Evolutionary conservation across 1,140 invertebrate genomes (phyloP), one percentile per base, ranked within the genome.

Genomic region (Orius insidiosus): DNA sequence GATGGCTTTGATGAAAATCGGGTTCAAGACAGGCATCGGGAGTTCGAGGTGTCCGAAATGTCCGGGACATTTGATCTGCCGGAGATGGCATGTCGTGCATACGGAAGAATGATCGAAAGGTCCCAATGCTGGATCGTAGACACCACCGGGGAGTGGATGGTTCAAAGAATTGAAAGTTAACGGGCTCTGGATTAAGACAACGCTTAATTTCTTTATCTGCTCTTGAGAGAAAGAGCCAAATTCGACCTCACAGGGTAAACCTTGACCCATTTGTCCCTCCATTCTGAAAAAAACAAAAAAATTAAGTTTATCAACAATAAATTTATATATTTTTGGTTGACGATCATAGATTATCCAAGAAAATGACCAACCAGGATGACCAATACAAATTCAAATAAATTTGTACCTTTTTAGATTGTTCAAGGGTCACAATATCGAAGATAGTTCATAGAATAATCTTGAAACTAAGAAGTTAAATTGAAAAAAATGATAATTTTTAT

Each of bases 1-100:
- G 10, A 94, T 65, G 35, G 71, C 67, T 59, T 78, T 80, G 39
- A 85, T 80, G 57, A 92, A 88, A 24, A 98, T 55, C 3, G 94
- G 92, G 72, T 98, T 97, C 35, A 89, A 79, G 1, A 93, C 80
- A 5, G 86, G 76, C 3, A 96, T 61, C 2, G 88, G 85, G n/a
- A 99, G 64, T 48, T 81, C 78, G 49, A 98, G 94, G 57, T 96
- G 86, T 0, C 94, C 94, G 66, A 93, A 81, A 65, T 99, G 95
- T 3, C 95, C 94, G 1, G 79, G 74, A 64, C 94, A 98, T 47
- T 75, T 65, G 8, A 66, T 53, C n/a, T 68, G 56, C 50, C 64
- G 70, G 48, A 78, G 70, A 5, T 71, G 68, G 64, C 94, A 98
- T 10, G 90, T 96, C 8, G 63, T 62, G 66, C 94, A 98, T 5